Evolutionary conservation across 1,140 invertebrate genomes (phyloP).

Genomic region (Saxidomus purpurata): DNA sequence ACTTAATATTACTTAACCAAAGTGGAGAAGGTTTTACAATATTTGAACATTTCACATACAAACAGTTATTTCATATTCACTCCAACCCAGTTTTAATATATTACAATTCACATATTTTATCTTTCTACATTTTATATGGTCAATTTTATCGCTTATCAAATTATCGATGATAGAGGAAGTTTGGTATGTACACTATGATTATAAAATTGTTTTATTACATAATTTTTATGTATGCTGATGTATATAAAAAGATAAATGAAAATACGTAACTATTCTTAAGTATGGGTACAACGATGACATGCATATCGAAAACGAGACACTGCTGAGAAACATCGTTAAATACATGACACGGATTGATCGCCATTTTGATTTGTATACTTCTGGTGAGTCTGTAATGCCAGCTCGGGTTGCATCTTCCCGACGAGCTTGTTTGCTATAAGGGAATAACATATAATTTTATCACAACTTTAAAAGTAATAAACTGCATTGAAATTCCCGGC

Average conservation of each 20-base stretch:
- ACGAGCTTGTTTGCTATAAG: background rate
- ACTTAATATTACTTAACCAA: no score
- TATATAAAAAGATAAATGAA: conserved; percentile 17
- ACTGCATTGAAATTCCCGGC: background rate
- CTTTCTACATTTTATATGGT: no score
- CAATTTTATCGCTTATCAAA: no score
- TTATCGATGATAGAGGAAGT: no score
- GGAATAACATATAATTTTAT: background rate
- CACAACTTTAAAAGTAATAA: background rate
- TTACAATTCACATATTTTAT: no score
- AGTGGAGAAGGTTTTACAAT: no score
- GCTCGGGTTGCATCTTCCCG: background rate
- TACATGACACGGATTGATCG: conserved; percentile 94
- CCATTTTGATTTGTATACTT: conserved; percentile 87
- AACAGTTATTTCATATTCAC: no score
- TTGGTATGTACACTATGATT: no score
- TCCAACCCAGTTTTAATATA: no score
- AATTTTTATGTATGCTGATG: background rate
- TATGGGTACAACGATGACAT: conserved; percentile 96
- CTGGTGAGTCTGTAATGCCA: conserved; percentile 68
- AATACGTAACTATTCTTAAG: conserved; percentile 91
- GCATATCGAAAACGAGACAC: conserved; percentile 95
- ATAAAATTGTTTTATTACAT: no score
- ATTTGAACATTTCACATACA: no score
- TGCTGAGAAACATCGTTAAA: conserved; percentile 97